Evolutionary conservation across 2,888 invertebrate genomes (phyloP), one percentile per base, ranked within the genome.

Genomic region (Amorpha juglandis): DNA sequence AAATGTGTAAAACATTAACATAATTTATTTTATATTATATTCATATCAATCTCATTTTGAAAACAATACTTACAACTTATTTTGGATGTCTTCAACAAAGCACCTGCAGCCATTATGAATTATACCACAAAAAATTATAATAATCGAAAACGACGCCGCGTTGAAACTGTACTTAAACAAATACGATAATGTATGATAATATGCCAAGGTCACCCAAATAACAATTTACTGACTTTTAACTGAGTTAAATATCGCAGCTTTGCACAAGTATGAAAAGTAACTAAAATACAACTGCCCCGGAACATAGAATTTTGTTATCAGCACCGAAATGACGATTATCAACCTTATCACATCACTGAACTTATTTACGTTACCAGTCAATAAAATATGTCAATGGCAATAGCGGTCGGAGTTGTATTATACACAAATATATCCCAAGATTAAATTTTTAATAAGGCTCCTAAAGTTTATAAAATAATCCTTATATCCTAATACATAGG

Each of bases 81-180:
- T 82, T 86, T 91, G 0, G 85, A 74, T 14, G 88, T 81, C 69
- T 86, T 90, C 52, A 87, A 71, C 1, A 91, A 72, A 0, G 80
- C 81, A 67, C 81, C 78, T 64, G 83, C 75, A 75, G 89, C 89
- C 92, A 92, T 65, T 68, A 63, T 70, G 76, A 73, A 74, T 69
- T 63, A 58, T 69, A 68, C 69, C 74, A 71, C 72, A 74, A 71
- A 69, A 74, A 67, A 47, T 51, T 51, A 33, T 19, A 27, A 65
- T 66, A 19, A 53, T 19, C 63, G 53, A 63, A 63, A 19, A 66
- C 51, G 14, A 7, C 33, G n/a, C 66, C 71, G 65, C 75, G 78
- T 79, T 83, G 82, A 79, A 82, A 81, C 77, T 79, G 76, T 79
- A 78, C 76, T 72, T 64, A 50, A 53, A 67, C 53, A 35, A 55